Base-by-base conservation (phyloP, 1,140 invertebrate genomes). In the Chrysomallon squamiferum region DNA sequence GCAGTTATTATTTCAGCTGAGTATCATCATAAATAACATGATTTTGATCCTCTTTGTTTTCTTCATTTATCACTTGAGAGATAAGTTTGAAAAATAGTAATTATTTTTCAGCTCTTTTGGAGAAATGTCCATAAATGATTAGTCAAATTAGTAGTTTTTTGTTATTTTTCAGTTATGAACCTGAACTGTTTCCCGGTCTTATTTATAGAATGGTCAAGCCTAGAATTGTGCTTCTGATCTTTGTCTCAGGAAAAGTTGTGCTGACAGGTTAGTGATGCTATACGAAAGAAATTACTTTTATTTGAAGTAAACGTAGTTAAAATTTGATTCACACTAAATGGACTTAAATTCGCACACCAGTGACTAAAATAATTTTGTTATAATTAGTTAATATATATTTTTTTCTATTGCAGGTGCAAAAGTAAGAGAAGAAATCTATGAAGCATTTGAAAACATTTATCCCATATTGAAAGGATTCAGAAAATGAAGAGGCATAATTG, bases 171-270 rank as follows among this genome's bases (percentile, higher is more conserved):
- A 89, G 88, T 67, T 90, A 90, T 77, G 89, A 90, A 77, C 89
- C 89, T 5, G 89, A 90, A 77, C 73, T 99, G 56, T 99, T 99
- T 86, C 98, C 98, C 75, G 98, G 97, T 75, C 89, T 99, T 27
- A 99, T 99, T 81, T 99, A 99, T 84, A 89, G 98, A 81, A 99
- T 99, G 97, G 96, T 99, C 22, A 97, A 98, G 86, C 98, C 98
- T 38, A 92, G 96, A 80, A 98, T 99, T 85, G 98, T 99, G 2
- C 87, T 99, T 52, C 88, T 99, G n/a, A 98, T 99, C 80, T 99
- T 99, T 86, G 97, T 99, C 3, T 97, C 95, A 56, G 97, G 97
- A 52, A 99, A 99, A 91, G 95, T 99, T 65, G 95, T 98, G 15
- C 87, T 98, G 41, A 98, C 96, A 73, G 94, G 93, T 94, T 87